phyloP scores from a whole-genome alignment of 2,888 invertebrate genomes.

The Aporophyla nigra region DNA sequence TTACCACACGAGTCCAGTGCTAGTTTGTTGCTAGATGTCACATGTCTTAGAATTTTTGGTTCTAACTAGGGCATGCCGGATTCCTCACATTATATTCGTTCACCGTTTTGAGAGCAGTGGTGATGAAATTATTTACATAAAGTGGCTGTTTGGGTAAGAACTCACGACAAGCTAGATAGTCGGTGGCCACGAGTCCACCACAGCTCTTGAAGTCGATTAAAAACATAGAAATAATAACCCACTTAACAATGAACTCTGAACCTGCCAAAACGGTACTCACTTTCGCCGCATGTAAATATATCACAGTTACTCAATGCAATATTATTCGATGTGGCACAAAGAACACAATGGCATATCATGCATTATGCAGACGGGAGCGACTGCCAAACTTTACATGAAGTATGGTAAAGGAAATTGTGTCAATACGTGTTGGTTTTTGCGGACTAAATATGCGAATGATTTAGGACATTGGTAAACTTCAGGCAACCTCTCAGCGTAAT shows the following conservation, averaged over 20 bases:
- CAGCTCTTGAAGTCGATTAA: too few species aligned
- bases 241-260: slow-evolving; percentile 36
- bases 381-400: slow-evolving; percentile 53
- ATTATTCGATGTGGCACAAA: slow-evolving; percentile 36
- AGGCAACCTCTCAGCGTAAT: too few species aligned
- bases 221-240: neutral
- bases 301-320: slow-evolving; percentile 53
- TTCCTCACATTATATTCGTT: too few species aligned
- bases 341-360: slow-evolving; percentile 62
- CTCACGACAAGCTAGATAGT: too few species aligned
- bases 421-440: slow-evolving; percentile 64
- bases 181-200: too few species aligned
- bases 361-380: slow-evolving; percentile 57
- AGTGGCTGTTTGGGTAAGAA: too few species aligned
- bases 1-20: too few species aligned
- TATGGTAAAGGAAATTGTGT: slow-evolving; percentile 64
- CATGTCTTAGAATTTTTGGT: too few species aligned
- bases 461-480: neutral
- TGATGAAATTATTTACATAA: too few species aligned
- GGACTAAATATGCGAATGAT: slow-evolving; percentile 10
- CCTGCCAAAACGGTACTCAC: slow-evolving; percentile 34
- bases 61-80: too few species aligned
- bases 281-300: slow-evolving; percentile 62
- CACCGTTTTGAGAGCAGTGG: too few species aligned
- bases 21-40: too few species aligned